A percentile compares a stretch with the other conserved stretches of the same genome.
These are phyloP conservation scores for Cathartes aura DNA, from an alignment of 2,113 vertebrate species.

Conservation along the genomic window DNA sequence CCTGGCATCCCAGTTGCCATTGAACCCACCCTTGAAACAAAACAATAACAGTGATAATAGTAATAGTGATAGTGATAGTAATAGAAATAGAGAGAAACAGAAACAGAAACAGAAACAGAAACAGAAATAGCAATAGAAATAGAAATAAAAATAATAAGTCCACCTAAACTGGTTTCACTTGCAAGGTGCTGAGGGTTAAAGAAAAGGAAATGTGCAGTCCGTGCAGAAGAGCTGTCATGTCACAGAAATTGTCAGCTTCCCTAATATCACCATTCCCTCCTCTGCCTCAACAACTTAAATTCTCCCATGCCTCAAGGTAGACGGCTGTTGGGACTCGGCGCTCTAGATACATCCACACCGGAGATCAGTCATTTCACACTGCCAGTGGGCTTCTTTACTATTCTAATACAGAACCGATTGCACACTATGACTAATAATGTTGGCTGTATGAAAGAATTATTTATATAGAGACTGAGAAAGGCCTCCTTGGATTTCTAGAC, in stretches of 20 bases:
- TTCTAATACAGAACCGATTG: conserved; percentile 59
- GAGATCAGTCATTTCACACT: conserved; percentile 68
- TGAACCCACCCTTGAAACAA: background rate
- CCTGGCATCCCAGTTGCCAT: background rate
- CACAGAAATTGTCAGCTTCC: conserved; percentile 38
- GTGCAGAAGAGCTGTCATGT: conserved; percentile 18
- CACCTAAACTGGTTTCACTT: background rate
- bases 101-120: background rate
- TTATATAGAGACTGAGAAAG: conserved; percentile 68
- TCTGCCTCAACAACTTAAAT: conserved; percentile 44
- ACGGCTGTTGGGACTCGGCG: background rate
- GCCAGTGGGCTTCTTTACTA: conserved; percentile 58
- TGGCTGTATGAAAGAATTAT: conserved; percentile 72
- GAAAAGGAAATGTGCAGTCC: background rate
- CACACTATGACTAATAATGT: conserved; percentile 72
- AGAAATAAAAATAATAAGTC: background rate
- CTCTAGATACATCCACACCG: conserved; percentile 43
- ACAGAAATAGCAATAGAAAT: background rate
- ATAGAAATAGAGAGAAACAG: background rate
- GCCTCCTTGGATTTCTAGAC: conserved; percentile 68
- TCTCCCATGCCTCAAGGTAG: conserved; percentile 55
- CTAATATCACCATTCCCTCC: conserved; percentile 42
- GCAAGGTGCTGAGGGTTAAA: background rate
- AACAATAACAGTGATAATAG: background rate
- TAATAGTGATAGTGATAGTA: no score